A percentile compares a stretch with the other conserved stretches of the same genome.
Evolutionary conservation across 2,888 invertebrate genomes (phyloP).

Genomic region (Erebia aethiops): DNA sequence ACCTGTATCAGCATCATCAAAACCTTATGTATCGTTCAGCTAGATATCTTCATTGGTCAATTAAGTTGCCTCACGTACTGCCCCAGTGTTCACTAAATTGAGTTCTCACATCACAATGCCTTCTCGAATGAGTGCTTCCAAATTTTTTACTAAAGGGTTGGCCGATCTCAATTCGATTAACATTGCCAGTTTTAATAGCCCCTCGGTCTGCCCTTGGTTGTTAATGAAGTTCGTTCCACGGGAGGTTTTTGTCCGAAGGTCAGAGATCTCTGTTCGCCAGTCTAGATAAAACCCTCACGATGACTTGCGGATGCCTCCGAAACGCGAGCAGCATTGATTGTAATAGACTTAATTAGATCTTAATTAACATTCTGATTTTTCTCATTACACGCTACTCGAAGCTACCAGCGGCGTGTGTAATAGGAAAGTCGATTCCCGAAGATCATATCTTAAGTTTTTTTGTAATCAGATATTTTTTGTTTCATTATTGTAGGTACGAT

Average conservation of each 20-base stretch:
- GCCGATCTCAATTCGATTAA: constrained; percentile 80
- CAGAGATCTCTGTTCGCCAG: constrained; percentile 60
- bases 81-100: constrained; percentile 73
- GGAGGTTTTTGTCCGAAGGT: constrained; percentile 52
- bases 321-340: constrained; percentile 81
- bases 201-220: constrained; percentile 39
- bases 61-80: constrained; percentile 64
- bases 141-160: constrained; percentile 81
- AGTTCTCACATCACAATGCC: constrained; percentile 81
- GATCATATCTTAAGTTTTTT: constrained; percentile 70
- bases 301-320: constrained; percentile 79
- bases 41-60: constrained; percentile 71
- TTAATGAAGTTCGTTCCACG: constrained; percentile 42
- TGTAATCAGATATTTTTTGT: constrained; percentile 58
- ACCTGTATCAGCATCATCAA: constrained; percentile 5
- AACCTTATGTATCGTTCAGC: constrained; percentile 17
- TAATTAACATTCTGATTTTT: constrained; percentile 81
- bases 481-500: constrained; percentile 44
- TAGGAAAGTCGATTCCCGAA: constrained; percentile 74
- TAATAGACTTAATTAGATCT: constrained; percentile 83
- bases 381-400: constrained; percentile 81
- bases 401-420: constrained; percentile 73
- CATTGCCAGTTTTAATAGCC: constrained; percentile 59
- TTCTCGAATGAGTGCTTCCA: constrained; percentile 73
- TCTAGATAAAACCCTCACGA: constrained; percentile 61